phyloP scores from a whole-genome alignment of 2,113 vertebrate species.

The Petromus typicus region DNA sequence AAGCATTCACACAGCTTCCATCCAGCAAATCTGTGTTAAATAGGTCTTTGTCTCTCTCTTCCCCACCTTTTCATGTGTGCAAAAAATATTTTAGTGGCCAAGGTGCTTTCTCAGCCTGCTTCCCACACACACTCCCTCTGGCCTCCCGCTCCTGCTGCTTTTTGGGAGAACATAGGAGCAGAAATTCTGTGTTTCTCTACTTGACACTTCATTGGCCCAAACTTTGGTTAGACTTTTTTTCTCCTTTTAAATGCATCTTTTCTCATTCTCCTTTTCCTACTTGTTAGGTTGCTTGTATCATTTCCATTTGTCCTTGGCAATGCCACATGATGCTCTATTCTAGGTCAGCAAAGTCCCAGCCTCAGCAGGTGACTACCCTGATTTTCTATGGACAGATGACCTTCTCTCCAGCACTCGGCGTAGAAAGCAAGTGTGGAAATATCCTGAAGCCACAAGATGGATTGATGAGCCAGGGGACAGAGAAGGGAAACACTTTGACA shows the following conservation, averaged over 20 bases:
- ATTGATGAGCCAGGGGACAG: constrained; percentile 72
- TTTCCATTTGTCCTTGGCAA: background rate
- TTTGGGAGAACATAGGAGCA: constrained; percentile 76
- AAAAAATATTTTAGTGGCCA: constrained; percentile 67
- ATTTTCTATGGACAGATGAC: constrained; percentile 44
- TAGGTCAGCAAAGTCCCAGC: constrained; percentile 4
- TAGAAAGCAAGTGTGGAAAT: constrained; percentile 67
- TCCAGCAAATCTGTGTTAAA: constrained; percentile 76
- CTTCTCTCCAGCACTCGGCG: background rate
- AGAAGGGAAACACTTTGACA: constrained; percentile 71
- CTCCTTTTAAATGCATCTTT: background rate
- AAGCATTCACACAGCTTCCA: constrained; percentile 76
- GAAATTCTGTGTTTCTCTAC: constrained; percentile 78
- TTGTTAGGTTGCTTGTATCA: background rate
- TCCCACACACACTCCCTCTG: constrained; percentile 67
- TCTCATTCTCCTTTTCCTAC: background rate
- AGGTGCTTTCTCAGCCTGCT: constrained; percentile 46
- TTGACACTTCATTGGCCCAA: constrained; percentile 90
- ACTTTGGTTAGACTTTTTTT: constrained; percentile 92
- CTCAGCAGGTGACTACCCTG: constrained; percentile 49
- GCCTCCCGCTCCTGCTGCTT: constrained; percentile 64
- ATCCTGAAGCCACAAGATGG: constrained; percentile 78
- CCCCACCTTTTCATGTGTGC: constrained; percentile 77
- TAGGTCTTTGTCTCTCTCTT: constrained; percentile 62
- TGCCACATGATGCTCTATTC: background rate